phyloP scores from a whole-genome alignment of 2,113 vertebrate species.

The Trematocara variabile region DNA sequence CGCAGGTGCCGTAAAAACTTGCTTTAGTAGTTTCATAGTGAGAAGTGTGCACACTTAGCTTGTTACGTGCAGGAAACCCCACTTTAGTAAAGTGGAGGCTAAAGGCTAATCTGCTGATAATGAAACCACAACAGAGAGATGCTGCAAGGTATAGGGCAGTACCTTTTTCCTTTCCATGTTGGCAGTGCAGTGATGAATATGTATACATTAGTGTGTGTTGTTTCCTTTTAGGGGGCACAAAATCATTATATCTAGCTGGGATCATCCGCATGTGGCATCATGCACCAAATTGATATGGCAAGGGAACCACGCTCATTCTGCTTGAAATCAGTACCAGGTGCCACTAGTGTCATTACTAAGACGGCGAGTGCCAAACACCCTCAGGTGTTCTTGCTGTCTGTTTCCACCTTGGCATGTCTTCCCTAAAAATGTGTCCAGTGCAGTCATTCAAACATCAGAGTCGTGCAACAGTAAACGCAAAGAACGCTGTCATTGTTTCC shows the following conservation, averaged over 20 bases:
- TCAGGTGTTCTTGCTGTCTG: background rate
- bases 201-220: background rate
- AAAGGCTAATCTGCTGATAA: background rate
- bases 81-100: accelerated
- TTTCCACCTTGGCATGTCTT: background rate
- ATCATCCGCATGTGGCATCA: background rate
- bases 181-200: background rate
- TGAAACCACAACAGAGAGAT: background rate
- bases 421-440: background rate
- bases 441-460: background rate
- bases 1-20: background rate
- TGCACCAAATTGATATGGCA: background rate
- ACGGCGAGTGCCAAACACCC: background rate
- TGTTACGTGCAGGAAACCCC: background rate
- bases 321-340: background rate
- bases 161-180: background rate
- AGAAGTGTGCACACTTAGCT: background rate
- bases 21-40: background rate
- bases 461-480: background rate
- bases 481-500: background rate
- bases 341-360: background rate
- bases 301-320: background rate
- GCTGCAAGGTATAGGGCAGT: background rate
- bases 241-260: background rate
- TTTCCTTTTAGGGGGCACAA: background rate